Percentiles rank a stretch among this genome's conserved stretches.
Conservation (phyloP, 1,140 invertebrate species). For the Bicyclus anynana region DNA sequence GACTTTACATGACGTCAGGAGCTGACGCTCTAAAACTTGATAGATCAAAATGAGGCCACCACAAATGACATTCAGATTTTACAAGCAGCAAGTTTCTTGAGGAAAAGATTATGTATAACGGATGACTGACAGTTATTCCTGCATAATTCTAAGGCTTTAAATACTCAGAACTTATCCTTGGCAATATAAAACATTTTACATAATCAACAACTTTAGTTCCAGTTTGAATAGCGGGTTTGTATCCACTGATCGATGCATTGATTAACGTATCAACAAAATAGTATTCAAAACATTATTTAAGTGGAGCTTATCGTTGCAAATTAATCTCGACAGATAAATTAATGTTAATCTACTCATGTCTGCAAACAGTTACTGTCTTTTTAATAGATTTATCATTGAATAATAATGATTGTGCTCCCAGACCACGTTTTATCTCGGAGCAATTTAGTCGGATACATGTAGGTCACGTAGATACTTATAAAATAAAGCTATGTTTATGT, state of each 20-base stretch:
- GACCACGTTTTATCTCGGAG: neutral
- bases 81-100: neutral
- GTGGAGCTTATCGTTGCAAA: neutral
- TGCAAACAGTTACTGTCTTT: neutral
- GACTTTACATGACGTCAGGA: too few species aligned
- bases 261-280: neutral
- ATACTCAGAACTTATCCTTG: neutral
- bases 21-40: too few species aligned
- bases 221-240: neutral
- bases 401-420: neutral
- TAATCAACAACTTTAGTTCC: neutral
- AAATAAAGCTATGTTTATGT: neutral
- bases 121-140: neutral
- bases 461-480: neutral
- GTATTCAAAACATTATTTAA: neutral
- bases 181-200: neutral
- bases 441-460: neutral
- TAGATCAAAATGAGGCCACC: neutral
- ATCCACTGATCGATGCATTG: neutral
- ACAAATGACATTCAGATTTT: neutral
- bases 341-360: neutral
- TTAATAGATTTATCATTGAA: constrained; percentile 3
- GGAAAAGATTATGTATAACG: neutral
- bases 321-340: neutral
- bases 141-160: neutral